Conservation (phyloP, 2,888 invertebrate species). For the Poecilus cupreus region DNA sequence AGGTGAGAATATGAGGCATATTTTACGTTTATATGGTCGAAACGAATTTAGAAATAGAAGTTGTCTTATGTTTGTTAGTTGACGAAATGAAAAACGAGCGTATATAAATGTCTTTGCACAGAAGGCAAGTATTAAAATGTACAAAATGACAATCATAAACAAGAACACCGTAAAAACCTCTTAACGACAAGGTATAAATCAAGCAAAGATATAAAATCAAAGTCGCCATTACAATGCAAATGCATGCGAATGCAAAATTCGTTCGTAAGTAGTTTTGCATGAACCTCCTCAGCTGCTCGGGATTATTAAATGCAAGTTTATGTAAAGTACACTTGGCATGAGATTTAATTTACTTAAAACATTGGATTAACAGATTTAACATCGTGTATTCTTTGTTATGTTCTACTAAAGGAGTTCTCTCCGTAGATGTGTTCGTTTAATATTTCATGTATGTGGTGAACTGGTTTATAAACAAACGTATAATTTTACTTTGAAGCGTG, state of each 20-base stretch:
- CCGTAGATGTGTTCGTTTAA: not conserved
- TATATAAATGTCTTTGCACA: constrained; percentile 5
- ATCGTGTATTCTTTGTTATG: constrained; percentile 20
- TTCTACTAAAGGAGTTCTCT: not conserved
- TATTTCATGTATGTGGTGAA: constrained; percentile 21
- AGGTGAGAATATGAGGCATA: no score
- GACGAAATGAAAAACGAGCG: constrained; percentile 15
- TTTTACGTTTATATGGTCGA: no score
- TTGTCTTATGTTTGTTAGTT: not conserved
- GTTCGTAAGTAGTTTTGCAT: not conserved
- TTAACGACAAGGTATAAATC: constrained; percentile 43
- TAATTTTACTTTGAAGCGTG: not conserved
- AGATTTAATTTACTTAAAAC: constrained; percentile 47
- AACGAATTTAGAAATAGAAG: no score
- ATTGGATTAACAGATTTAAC: constrained; percentile 42
- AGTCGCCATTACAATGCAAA: constrained; percentile 47
- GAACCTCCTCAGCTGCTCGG: not conserved
- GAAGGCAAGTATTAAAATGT: constrained; percentile 40
- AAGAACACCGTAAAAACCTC: constrained; percentile 21
- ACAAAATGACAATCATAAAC: constrained; percentile 35
- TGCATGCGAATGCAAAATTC: constrained; percentile 41
- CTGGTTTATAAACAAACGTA: constrained; percentile 29
- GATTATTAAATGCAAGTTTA: constrained; percentile 46
- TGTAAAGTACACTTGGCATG: constrained; percentile 24
- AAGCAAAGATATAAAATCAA: constrained; percentile 36